Conservation (phyloP, 2,113 vertebrate species). For the Chauna torquata region DNA sequence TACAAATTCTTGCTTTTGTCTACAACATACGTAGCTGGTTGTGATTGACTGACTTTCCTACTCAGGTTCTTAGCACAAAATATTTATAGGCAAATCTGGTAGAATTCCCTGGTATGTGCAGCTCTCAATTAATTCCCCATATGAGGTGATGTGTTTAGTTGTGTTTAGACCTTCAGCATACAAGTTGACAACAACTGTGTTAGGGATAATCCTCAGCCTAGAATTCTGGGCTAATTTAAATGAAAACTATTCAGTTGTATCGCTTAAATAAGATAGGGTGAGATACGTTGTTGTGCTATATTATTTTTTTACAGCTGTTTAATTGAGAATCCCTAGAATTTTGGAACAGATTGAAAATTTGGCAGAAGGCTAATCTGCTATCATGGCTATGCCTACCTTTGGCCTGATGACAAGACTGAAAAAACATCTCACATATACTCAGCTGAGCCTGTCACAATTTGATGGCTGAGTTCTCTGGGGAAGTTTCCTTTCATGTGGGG, state of each 20-base stretch:
- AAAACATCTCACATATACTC: not conserved
- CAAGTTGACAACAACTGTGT: not conserved
- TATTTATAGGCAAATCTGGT: not conserved
- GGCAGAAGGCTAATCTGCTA: not conserved
- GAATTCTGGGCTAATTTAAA: not conserved
- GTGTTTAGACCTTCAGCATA: not conserved
- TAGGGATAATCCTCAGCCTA: not conserved
- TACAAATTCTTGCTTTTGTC: not conserved
- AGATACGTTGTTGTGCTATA: not conserved
- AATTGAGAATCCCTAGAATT: not conserved
- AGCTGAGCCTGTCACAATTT: not conserved
- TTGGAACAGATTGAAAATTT: slow-evolving; percentile 8
- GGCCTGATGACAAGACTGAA: not conserved
- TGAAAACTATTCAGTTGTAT: rapidly evolving
- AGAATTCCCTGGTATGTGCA: not conserved
- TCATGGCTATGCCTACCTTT: not conserved
- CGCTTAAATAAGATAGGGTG: not conserved
- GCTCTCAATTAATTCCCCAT: not conserved
- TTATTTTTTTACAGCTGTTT: not conserved
- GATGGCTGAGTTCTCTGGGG: not conserved
- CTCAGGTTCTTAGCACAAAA: not conserved
- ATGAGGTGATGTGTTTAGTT: not conserved
- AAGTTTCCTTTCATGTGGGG: not conserved
- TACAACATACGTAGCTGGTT: not conserved
- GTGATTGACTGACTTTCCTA: not conserved